Evolutionary conservation across 2,888 invertebrate species (phyloP).

Genomic region (Timandra comae): DNA sequence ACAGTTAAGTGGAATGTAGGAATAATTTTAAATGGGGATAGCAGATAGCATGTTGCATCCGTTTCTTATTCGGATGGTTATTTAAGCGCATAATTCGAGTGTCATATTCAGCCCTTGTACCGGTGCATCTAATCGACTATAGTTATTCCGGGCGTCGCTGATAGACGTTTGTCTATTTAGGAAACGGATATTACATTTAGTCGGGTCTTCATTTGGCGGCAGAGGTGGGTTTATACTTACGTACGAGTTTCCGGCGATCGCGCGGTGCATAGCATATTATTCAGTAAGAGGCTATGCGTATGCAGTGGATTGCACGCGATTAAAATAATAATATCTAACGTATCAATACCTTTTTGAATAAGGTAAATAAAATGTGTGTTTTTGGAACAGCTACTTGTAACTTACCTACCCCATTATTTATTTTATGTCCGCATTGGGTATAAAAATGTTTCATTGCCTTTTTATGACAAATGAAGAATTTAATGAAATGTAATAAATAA

Average conservation of each 20-base stretch:
- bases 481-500: too few species aligned
- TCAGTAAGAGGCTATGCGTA: slow-evolving; percentile 62
- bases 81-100: slow-evolving; percentile 31
- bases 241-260: slow-evolving; percentile 67
- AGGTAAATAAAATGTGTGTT: slow-evolving; percentile 52
- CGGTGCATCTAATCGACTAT: slow-evolving; percentile 63
- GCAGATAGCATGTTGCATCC: slow-evolving; percentile 18
- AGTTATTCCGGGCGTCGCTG: slow-evolving; percentile 71
- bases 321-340: slow-evolving; percentile 59
- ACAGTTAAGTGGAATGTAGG: neutral
- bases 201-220: slow-evolving; percentile 72
- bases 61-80: slow-evolving; percentile 28
- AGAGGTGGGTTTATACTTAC: slow-evolving; percentile 70
- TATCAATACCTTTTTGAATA: slow-evolving; percentile 51
- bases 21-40: neutral
- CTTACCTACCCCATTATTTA: too few species aligned
- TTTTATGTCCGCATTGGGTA: too few species aligned
- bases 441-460: too few species aligned
- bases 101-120: slow-evolving; percentile 35
- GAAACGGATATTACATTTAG: slow-evolving; percentile 77
- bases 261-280: slow-evolving; percentile 67
- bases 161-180: slow-evolving; percentile 76
- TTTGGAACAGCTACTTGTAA: too few species aligned
- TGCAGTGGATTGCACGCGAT: slow-evolving; percentile 54
- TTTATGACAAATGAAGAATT: too few species aligned